These are phyloP conservation scores for Meleagris gallopavo DNA, from an alignment of 2,113 vertebrate species.

Conservation along the genomic window DNA sequence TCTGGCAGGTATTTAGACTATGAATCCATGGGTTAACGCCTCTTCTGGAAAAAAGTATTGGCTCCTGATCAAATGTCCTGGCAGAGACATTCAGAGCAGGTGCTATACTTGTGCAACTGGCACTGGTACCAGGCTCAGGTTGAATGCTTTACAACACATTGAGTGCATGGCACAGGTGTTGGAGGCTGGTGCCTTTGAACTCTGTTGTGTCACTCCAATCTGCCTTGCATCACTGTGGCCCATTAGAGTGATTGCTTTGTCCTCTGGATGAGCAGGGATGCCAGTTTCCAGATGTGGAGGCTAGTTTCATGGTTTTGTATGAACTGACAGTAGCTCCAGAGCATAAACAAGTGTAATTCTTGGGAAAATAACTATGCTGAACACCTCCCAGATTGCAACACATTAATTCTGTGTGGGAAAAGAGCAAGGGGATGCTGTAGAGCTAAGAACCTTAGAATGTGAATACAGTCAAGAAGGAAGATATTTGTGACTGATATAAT, in stretches of 20 bases:
- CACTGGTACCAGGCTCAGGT: background rate
- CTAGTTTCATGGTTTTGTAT: background rate
- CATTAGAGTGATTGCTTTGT: background rate
- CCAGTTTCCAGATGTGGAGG: background rate
- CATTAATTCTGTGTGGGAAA: background rate
- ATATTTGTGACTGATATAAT: background rate
- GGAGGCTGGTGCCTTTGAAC: slow-evolving; percentile 43
- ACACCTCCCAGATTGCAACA: background rate
- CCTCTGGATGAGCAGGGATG: background rate
- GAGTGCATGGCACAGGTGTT: slow-evolving; percentile 18
- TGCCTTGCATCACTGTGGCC: background rate
- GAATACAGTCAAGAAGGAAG: background rate
- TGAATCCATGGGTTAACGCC: background rate
- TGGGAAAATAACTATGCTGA: background rate
- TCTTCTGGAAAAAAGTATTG: background rate
- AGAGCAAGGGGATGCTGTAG: background rate
- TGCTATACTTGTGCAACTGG: slow-evolving; percentile 1
- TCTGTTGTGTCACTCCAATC: slow-evolving; percentile 10
- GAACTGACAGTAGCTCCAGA: background rate
- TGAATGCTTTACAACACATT: background rate
- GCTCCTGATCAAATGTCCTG: background rate
- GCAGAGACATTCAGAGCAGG: slow-evolving; percentile 30
- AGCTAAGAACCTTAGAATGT: background rate
- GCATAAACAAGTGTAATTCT: background rate
- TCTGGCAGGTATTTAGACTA: background rate